These are phyloP conservation scores for Gopherus evgoodei DNA, from an alignment of 2,113 vertebrate genomes.

Conservation along the genomic window DNA sequence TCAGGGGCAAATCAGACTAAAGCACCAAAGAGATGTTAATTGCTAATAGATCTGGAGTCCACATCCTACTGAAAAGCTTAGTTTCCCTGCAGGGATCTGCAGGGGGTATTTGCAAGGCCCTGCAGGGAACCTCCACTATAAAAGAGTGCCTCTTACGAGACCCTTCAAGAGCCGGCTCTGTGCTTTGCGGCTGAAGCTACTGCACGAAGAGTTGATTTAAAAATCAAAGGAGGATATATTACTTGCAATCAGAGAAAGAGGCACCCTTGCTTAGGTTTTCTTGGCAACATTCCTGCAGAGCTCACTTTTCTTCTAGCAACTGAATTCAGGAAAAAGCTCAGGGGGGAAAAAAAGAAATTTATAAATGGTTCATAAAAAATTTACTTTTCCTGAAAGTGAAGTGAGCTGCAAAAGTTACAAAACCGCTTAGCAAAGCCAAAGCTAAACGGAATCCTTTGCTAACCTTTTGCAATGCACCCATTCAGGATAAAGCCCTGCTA, in stretches of 20 bases:
- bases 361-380: constrained; percentile 62
- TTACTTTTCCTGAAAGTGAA: background rate
- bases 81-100: fast-evolving
- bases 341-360: background rate
- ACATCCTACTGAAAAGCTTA: background rate
- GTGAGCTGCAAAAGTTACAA: fast-evolving
- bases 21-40: background rate
- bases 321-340: background rate
- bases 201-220: fast-evolving
- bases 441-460: fast-evolving
- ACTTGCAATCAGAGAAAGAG: background rate
- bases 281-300: background rate
- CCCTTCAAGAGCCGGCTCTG: fast-evolving
- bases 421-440: fast-evolving
- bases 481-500: background rate
- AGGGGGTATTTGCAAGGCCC: background rate
- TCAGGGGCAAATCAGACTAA: fast-evolving
- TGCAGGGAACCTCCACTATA: fast-evolving
- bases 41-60: background rate
- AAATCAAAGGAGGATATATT: fast-evolving
- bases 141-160: fast-evolving
- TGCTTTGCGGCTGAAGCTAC: fast-evolving
- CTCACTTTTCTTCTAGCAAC: background rate
- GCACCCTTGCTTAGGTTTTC: background rate
- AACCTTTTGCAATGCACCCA: fast-evolving